Percentiles rank a stretch among this genome's conserved stretches.
Conservation (phyloP, 2,888 invertebrate species). For the Pandemis cinnamomeana region DNA sequence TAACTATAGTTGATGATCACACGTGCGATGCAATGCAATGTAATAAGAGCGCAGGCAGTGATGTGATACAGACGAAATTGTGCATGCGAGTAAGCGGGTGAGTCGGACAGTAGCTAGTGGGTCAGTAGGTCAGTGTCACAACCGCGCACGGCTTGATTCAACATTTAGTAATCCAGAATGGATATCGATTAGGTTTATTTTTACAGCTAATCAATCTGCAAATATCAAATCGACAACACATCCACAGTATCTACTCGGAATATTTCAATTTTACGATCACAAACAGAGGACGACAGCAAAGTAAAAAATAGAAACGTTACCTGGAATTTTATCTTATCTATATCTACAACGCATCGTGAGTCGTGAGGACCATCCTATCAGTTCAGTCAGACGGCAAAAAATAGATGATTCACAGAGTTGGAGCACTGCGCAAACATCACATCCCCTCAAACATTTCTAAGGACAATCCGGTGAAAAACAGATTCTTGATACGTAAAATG, state of each 20-base stretch:
- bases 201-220: conserved; percentile 20
- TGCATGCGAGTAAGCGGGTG: conserved; percentile 56
- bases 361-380: conserved; percentile 23
- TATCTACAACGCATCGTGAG: conserved; percentile 16
- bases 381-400: conserved; percentile 45
- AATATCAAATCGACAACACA: not conserved
- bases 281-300: conserved; percentile 17
- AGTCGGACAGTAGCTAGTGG: conserved; percentile 54
- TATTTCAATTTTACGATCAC: conserved; percentile 19
- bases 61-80: conserved; percentile 51
- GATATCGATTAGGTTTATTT: conserved; percentile 14
- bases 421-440: conserved; percentile 17
- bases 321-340: conserved; percentile 37
- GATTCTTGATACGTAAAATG: not conserved
- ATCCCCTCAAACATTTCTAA: conserved; percentile 5
- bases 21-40: conserved; percentile 24
- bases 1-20: conserved; percentile 34
- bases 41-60: conserved; percentile 10
- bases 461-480: not conserved
- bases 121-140: conserved; percentile 75
- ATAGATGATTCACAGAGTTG: conserved; percentile 43
- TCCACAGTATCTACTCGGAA: conserved; percentile 5
- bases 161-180: conserved; percentile 14
- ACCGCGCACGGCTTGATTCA: conserved; percentile 42
- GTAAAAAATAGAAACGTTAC: conserved; percentile 23